Evolutionary conservation across 1,140 invertebrate genomes (phyloP).

Genomic region (Rhyacophila brunnea): DNA sequence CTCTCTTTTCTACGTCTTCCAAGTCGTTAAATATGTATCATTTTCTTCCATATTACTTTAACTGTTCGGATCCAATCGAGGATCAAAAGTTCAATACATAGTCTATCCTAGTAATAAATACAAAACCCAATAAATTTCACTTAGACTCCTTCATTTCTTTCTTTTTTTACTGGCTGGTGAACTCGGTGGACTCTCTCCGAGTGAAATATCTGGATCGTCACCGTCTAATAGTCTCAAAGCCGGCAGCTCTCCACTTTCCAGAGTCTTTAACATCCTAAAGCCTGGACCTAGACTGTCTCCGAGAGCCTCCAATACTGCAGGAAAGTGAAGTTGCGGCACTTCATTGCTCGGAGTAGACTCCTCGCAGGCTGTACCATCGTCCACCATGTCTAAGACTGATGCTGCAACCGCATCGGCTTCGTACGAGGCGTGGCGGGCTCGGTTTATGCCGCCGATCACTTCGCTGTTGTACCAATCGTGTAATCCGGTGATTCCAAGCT

Average conservation of each 20-base stretch:
- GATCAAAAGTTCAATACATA: too few relatives aligned
- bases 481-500: constrained; percentile 48
- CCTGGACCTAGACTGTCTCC: constrained; percentile 51
- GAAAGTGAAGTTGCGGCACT: constrained; percentile 53
- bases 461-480: constrained; percentile 48
- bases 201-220: constrained; percentile 7
- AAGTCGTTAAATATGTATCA: too few relatives aligned
- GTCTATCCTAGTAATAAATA: too few relatives aligned
- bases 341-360: constrained; percentile 44
- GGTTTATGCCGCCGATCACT: constrained; percentile 43
- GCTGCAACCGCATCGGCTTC: constrained; percentile 33
- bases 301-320: constrained; percentile 48
- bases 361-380: too few relatives aligned
- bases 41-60: too few relatives aligned
- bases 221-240: constrained; percentile 43
- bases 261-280: constrained; percentile 51
- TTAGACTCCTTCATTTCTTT: too few relatives aligned
- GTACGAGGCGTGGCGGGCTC: constrained; percentile 38
- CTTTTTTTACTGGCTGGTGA: too few relatives aligned
- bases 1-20: too few relatives aligned
- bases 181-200: too few relatives aligned
- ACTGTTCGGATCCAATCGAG: too few relatives aligned
- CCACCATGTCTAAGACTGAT: too few relatives aligned
- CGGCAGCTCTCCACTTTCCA: constrained; percentile 51
- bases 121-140: too few relatives aligned